Conservation (phyloP, 2,888 invertebrate genomes). For the Podotricha telesiphe region DNA sequence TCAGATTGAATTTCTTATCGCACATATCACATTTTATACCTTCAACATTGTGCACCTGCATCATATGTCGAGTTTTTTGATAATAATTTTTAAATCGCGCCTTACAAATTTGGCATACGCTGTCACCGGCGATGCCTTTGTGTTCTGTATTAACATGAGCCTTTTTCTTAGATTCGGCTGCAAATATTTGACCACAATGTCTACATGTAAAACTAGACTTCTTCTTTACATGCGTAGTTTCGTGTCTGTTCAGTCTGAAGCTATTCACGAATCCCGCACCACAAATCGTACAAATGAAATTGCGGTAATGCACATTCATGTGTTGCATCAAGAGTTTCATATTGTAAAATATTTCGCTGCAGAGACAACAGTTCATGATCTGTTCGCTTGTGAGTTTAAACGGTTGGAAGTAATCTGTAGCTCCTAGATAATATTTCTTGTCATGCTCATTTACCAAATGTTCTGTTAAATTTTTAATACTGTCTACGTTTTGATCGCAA, state of each 20-base stretch:
- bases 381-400: conserved; percentile 67
- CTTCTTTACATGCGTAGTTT: conserved; percentile 71
- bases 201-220: conserved; percentile 69
- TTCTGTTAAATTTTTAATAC: conserved; percentile 58
- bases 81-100: conserved; percentile 77
- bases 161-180: conserved; percentile 72
- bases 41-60: conserved; percentile 72
- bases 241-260: conserved; percentile 70
- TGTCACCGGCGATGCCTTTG: conserved; percentile 74
- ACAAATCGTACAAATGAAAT: conserved; percentile 75
- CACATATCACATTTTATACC: conserved; percentile 74
- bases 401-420: conserved; percentile 72
- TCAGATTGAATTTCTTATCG: conserved; percentile 74
- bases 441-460: conserved; percentile 68
- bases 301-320: conserved; percentile 75
- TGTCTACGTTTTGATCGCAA: conserved; percentile 62
- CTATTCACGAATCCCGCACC: conserved; percentile 76
- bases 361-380: conserved; percentile 70
- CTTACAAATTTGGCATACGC: conserved; percentile 76
- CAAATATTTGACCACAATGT: conserved; percentile 69
- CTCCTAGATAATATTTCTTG: conserved; percentile 66
- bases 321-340: conserved; percentile 76
- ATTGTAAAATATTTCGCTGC: conserved; percentile 68
- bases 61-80: conserved; percentile 76
- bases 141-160: conserved; percentile 74